Percentiles rank a stretch among this genome's conserved stretches.
These are phyloP conservation scores for Pelodiscus sinensis DNA, from an alignment of 2,113 vertebrate species.

Conservation along the genomic window DNA sequence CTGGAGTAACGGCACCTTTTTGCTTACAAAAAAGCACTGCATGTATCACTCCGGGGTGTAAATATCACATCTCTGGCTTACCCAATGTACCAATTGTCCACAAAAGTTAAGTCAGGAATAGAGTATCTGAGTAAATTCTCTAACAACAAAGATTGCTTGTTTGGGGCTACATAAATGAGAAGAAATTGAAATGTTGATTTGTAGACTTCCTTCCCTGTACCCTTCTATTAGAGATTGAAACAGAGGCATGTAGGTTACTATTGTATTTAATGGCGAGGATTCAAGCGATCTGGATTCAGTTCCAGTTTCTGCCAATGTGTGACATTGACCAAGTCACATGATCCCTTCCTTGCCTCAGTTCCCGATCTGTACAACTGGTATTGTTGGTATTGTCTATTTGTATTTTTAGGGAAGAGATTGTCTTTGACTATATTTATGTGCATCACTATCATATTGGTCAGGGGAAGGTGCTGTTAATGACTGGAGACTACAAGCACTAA, in stretches of 20 bases:
- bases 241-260: neutral
- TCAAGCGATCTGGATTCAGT: neutral
- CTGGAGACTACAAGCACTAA: neutral
- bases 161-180: neutral
- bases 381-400: rapidly evolving
- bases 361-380: neutral
- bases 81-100: neutral
- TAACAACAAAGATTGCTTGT: neutral
- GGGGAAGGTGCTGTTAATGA: neutral
- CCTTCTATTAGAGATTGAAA: neutral
- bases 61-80: neutral
- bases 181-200: neutral
- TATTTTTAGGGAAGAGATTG: neutral
- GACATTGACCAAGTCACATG: neutral
- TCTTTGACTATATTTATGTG: neutral
- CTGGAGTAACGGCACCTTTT: no score
- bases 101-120: neutral
- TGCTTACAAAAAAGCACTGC: no score
- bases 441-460: neutral
- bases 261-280: neutral
- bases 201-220: neutral
- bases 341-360: rapidly evolving
- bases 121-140: neutral
- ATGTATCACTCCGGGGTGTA: neutral
- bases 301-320: rapidly evolving